These are phyloP conservation scores for Diaprepes abbreviatus DNA, from an alignment of 2,888 invertebrate species.

Conservation along the genomic window DNA sequence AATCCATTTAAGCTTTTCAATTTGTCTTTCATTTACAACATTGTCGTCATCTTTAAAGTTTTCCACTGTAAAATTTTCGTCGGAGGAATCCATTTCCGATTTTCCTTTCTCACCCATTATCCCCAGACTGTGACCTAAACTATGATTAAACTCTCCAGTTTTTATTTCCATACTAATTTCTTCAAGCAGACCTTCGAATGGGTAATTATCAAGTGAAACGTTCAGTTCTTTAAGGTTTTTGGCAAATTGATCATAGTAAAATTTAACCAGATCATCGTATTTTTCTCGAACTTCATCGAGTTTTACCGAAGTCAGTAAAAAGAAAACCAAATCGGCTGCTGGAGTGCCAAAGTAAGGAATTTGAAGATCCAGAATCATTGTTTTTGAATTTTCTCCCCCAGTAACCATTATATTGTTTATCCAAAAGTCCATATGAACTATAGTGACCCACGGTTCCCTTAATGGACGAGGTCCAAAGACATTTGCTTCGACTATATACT, in stretches of 20 bases:
- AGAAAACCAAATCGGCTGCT: constrained; percentile 36
- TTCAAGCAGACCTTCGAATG: constrained; percentile 28
- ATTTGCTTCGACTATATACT: neutral
- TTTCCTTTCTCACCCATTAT: constrained; percentile 34
- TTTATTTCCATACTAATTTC: constrained; percentile 18
- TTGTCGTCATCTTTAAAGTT: neutral
- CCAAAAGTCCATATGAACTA: constrained; percentile 45
- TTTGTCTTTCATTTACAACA: constrained; percentile 15
- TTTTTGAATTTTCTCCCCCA: constrained; percentile 17
- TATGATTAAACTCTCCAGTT: constrained; percentile 23
- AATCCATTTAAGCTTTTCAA: constrained; percentile 27
- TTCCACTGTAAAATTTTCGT: constrained; percentile 8
- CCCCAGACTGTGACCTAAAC: neutral
- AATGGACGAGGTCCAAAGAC: neutral
- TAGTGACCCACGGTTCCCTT: constrained; percentile 42
- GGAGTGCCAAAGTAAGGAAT: constrained; percentile 13
- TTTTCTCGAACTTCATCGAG: constrained; percentile 16
- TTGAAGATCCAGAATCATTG: constrained; percentile 40
- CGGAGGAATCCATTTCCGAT: neutral
- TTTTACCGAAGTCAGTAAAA: constrained; percentile 30
- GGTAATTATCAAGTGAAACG: constrained; percentile 26
- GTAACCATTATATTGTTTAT: constrained; percentile 46
- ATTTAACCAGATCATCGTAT: constrained; percentile 37
- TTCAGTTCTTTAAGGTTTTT: constrained; percentile 13
- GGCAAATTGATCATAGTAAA: constrained; percentile 33